Evolutionary conservation across 2,888 invertebrate species (phyloP), one percentile per base, ranked within the genome.

Genomic region (Drosophila testacea): DNA sequence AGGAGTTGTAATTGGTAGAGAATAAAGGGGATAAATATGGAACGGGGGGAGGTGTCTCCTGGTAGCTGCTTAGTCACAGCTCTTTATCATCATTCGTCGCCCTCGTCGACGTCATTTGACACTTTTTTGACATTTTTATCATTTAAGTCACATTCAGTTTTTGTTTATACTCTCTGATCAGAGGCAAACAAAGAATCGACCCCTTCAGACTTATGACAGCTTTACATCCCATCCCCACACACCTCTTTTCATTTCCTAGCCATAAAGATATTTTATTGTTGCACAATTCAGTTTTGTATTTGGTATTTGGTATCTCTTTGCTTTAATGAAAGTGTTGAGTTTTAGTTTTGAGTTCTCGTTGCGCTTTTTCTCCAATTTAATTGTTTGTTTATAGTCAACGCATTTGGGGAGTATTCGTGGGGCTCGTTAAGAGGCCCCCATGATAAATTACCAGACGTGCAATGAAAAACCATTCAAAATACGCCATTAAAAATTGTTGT

Each of bases 341-440:
- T 85, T 80, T 77, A 81, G 87, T 82, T 87, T 78, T 78, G 52
- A 54, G 54, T 87, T 84, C 78, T 82, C 64, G 72, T 67, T 83
- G 77, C 80, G 77, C 79, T 85, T 71, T 57, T 64, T 32, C 39
- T 13, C 27, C 10, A 42, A 69, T 83, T 85, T 81, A 88, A 85
- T 85, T 88, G 88, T 86, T 85, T 85, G 88, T 85, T 85, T 85
- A 85, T 79, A 85, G 86, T 85, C 83, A 83, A 80, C 80, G 83
- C 72, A 64, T 52, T 71, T 57, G 51, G 44, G 44, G 69, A 70
- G 66, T 50, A 41, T 59, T 59, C 48, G 41, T 32, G 48, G 41
- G 48, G 73, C 65, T 81, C 83, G 79, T 87, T 83, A 84, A 87
- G 74, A 69, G 69, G 71, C 71, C 61, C 80, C 84, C 57, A 73